Evolutionary conservation across 2,113 vertebrate genomes (phyloP).

Genomic region (Pica pica): DNA sequence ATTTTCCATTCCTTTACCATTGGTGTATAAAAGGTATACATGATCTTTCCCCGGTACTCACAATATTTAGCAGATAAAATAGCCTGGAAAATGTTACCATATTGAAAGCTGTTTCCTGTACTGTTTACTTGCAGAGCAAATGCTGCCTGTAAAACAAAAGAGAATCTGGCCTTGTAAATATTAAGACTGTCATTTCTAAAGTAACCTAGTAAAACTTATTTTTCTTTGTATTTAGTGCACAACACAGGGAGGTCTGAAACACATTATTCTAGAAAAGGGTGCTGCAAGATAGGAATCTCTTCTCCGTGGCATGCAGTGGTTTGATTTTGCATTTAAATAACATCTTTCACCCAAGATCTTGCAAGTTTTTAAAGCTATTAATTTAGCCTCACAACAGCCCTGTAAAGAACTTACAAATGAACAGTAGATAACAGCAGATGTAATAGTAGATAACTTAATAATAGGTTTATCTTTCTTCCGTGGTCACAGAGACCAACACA

Average conservation of each 20-base stretch:
- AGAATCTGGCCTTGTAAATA: background rate
- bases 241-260: background rate
- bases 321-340: conserved; percentile 60
- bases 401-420: conserved; percentile 48
- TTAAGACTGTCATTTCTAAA: background rate
- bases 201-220: background rate
- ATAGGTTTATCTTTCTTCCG: conserved; percentile 35
- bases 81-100: background rate
- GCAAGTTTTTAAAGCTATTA: conserved; percentile 47
- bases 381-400: conserved; percentile 25
- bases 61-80: background rate
- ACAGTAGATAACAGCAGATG: conserved; percentile 39
- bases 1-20: background rate
- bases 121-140: background rate
- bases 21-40: background rate
- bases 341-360: conserved; percentile 30
- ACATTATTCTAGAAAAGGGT: background rate
- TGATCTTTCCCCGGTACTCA: background rate
- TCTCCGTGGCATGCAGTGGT: background rate
- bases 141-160: background rate
- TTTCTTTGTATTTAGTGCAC: conserved; percentile 3
- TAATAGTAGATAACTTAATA: conserved; percentile 50
- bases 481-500: background rate
- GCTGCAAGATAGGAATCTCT: conserved; percentile 39
- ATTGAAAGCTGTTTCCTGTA: background rate